These are phyloP conservation scores for Acanthurus leucopareius DNA, from an alignment of 2,797 vertebrate species.

Conservation along the genomic window DNA sequence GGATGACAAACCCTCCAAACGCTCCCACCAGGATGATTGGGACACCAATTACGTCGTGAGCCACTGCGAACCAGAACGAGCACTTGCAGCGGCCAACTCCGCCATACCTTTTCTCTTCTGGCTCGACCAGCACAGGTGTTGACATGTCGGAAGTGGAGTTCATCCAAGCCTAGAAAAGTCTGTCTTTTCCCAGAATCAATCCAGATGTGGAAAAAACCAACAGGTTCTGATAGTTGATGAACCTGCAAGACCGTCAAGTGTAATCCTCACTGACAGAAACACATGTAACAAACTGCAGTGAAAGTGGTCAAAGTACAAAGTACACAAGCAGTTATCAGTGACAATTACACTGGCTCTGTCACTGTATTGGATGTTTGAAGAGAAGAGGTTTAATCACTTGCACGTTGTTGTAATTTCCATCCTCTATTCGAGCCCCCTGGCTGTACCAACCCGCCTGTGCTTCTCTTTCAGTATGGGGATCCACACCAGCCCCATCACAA, in stretches of 20 bases:
- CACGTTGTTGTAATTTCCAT: not conserved
- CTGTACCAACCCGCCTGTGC: slow-evolving; percentile 49
- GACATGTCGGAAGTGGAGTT: slow-evolving; percentile 57
- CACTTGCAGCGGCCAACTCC: slow-evolving; percentile 90
- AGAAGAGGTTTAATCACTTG: slow-evolving; percentile 24
- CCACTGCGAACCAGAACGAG: slow-evolving; percentile 93
- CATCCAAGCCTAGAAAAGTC: not conserved
- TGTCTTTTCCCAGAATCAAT: not conserved
- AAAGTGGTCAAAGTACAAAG: slow-evolving; percentile 75
- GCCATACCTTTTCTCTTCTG: slow-evolving; percentile 65
- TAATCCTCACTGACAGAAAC: slow-evolving; percentile 27
- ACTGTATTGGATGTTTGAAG: slow-evolving; percentile 34
- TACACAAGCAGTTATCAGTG: slow-evolving; percentile 63
- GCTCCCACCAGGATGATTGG: slow-evolving; percentile 89
- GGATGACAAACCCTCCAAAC: slow-evolving; percentile 86
- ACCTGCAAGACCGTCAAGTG: not conserved
- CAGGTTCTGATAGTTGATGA: not conserved
- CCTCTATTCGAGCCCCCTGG: slow-evolving; percentile 3
- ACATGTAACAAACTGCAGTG: slow-evolving; percentile 11
- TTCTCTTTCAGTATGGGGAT: slow-evolving; percentile 79
- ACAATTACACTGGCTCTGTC: slow-evolving; percentile 15
- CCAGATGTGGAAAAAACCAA: slow-evolving; percentile 17
- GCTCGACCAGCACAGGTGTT: slow-evolving; percentile 56
- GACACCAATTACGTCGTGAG: slow-evolving; percentile 89
- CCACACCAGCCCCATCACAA: slow-evolving; percentile 79